Evolutionary conservation across 2,797 vertebrate genomes (phyloP), one percentile per base, ranked within the genome.

Genomic region (Chromis chromis): DNA sequence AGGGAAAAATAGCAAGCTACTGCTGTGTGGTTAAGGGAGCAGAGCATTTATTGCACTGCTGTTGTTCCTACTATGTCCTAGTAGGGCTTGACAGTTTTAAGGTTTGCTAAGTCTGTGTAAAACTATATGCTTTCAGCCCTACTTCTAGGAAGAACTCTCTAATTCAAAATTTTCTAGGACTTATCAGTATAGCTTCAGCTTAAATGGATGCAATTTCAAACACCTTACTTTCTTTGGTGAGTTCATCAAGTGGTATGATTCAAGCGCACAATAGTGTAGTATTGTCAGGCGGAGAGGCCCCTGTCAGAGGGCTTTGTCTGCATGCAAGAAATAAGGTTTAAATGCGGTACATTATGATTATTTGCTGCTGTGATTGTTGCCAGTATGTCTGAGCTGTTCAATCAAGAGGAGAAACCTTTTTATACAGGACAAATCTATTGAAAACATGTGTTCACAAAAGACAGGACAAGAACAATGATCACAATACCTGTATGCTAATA

Each of bases 61-160:
- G 28, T 25, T 65, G 44, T 74, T 58, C 49, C 9, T 16, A 6
- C 40, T 42, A n/a, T 39, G 24, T 27, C 25, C 44, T 60, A 28
- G 13, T 12, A 58, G 17, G 5, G 22, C 7, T 50, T 40, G 22
- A 36, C 24, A 72, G 33, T 54, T 36, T 36, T n/a, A 12, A 58
- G 0, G 16, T 40, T 44, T 31, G 19, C 7, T 19, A 42, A 17
- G 33, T 56, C 14, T 73, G 14, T 50, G 7, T 65, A 25, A n/a
- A 49, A 49, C 4, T 16, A 3, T 25, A 39, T 53, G 22, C 1
- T 4, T 31, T n/a, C 36, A 19, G 25, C 44, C 11, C n/a, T 19
- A 19, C 10, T 61, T 52, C 7, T 6, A 49, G 3, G 8, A 12
- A 22, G 3, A 44, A 13, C 16, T 27, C 14, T 25, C 5, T 28